Evolutionary conservation across 2,797 vertebrate species (phyloP).

Genomic region (Esox lucius): DNA sequence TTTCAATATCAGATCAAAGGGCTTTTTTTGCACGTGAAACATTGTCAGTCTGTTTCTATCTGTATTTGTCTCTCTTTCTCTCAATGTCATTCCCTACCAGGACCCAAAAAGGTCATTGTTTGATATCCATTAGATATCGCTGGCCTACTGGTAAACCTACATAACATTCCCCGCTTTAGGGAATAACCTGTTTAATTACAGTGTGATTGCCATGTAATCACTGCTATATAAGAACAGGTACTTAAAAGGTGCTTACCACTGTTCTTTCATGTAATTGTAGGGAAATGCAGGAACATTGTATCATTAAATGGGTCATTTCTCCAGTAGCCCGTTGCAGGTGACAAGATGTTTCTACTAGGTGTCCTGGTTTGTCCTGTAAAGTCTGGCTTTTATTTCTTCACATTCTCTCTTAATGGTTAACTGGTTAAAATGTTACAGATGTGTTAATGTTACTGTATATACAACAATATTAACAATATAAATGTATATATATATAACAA

Average conservation of each 20-base stretch:
- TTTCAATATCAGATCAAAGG: no score
- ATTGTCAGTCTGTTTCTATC: no score
- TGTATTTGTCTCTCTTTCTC: no score
- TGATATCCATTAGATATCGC: neutral
- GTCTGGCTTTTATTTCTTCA: neutral
- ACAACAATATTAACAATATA: neutral
- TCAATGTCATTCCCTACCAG: no score
- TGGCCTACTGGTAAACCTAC: neutral
- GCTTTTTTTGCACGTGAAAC: no score
- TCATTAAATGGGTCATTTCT: neutral
- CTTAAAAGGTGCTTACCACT: neutral
- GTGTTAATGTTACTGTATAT: neutral
- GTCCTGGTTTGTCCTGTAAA: neutral
- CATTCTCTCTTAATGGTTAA: neutral
- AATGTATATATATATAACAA: no score
- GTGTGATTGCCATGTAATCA: neutral
- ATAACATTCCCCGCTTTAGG: neutral
- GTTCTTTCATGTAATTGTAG: neutral
- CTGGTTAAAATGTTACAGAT: neutral
- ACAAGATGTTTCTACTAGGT: neutral
- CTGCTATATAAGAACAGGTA: neutral
- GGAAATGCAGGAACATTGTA: neutral
- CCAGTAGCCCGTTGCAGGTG: no score
- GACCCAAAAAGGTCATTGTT: no score
- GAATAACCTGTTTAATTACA: neutral